A percentile compares a stretch with the other conserved stretches of the same genome.
Conservation (phyloP, 2,888 invertebrate species). For the Cerastoderma edule region DNA sequence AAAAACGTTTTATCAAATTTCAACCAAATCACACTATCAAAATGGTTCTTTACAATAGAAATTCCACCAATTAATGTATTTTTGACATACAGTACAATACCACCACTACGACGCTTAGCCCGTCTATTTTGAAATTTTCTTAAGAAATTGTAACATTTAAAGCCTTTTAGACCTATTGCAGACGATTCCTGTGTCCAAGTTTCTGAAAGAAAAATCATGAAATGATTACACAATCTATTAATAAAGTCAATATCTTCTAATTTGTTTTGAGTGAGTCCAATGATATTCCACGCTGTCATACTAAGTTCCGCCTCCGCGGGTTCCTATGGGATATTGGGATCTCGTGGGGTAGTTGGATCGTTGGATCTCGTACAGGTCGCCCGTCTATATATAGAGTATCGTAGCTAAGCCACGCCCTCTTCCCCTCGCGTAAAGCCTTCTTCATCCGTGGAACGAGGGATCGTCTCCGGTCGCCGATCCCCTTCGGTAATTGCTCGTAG, state of each 20-base stretch:
- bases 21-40: no score
- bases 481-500: background rate
- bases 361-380: no score
- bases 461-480: background rate
- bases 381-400: no score
- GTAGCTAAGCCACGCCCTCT: background rate
- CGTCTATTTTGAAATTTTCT: constrained; percentile 31
- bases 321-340: background rate
- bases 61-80: no score
- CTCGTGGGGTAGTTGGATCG: no score
- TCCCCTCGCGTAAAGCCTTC: no score
- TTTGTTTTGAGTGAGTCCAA: no score
- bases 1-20: constrained; percentile 20
- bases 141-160: constrained; percentile 10
- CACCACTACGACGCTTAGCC: no score
- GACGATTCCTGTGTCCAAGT: constrained; percentile 19
- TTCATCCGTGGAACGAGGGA: background rate
- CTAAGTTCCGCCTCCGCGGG: background rate
- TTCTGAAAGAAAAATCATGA: constrained; percentile 30
- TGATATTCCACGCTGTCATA: no score
- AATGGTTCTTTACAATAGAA: no score
- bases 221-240: background rate
- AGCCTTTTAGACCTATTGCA: constrained; percentile 5
- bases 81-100: no score
- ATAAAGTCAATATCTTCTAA: no score